A percentile compares a stretch with the other conserved stretches of the same genome.
These are phyloP conservation scores for Bubalus kerabau DNA, from an alignment of 2,113 vertebrate genomes.

Conservation along the genomic window DNA sequence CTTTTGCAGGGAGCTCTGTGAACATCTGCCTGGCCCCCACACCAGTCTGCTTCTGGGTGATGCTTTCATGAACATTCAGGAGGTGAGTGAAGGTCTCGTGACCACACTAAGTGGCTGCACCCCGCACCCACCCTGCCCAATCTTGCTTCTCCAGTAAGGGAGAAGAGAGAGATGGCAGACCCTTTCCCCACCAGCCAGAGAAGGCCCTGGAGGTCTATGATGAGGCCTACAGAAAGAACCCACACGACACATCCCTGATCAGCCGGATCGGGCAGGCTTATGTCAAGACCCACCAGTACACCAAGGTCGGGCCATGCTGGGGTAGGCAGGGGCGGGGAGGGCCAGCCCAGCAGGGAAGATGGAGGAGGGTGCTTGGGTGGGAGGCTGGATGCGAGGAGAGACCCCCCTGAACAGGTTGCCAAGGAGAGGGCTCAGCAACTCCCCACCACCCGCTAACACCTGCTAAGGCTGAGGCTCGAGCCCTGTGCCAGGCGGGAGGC, in stretches of 20 bases:
- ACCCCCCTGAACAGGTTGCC: background rate
- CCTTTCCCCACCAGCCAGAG: constrained; percentile 76
- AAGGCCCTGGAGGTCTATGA: constrained; percentile 83
- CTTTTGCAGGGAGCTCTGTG: constrained; percentile 78
- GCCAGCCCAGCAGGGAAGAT: background rate
- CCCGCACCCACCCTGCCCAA: background rate
- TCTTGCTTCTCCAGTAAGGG: background rate
- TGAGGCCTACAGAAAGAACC: constrained; percentile 76
- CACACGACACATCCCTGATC: constrained; percentile 73
- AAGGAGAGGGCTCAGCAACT: background rate
- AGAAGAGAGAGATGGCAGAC: background rate
- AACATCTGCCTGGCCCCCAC: constrained; percentile 78
- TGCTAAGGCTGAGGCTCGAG: background rate
- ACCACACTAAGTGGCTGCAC: background rate
- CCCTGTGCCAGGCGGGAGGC: background rate
- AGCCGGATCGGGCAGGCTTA: constrained; percentile 81
- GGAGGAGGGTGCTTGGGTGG: no score
- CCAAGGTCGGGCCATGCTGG: constrained; percentile 73
- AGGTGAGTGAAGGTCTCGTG: constrained; percentile 69
- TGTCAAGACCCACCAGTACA: constrained; percentile 82
- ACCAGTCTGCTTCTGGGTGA: constrained; percentile 81
- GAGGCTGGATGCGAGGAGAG: background rate
- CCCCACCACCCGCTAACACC: rapidly evolving
- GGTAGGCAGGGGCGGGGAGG: background rate
- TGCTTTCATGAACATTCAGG: constrained; percentile 84